Evolutionary conservation across 2,113 vertebrate species (phyloP).

Genomic region (crab-eating macaque (Macaca fascicularis)): DNA sequence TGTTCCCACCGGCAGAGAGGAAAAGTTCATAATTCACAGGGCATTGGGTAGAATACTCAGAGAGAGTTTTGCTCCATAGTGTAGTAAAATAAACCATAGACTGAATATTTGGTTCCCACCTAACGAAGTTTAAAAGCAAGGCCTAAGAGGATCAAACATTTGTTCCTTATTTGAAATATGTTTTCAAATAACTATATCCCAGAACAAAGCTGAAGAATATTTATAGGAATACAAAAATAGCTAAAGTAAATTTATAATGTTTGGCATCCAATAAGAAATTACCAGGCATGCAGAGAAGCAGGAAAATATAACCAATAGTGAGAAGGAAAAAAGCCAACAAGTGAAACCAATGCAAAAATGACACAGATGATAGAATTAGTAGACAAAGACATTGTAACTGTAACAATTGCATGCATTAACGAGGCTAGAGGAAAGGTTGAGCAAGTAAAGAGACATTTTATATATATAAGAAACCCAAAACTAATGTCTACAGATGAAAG

Average conservation of each 20-base stretch:
- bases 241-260: conserved; percentile 1
- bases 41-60: no score
- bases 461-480: not conserved
- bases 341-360: not conserved
- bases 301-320: not conserved
- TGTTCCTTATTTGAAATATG: no score
- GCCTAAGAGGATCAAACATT: no score
- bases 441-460: not conserved
- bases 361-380: not conserved
- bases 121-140: not conserved
- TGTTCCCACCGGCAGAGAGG: not conserved
- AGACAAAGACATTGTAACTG: not conserved
- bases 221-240: not conserved
- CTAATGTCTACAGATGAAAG: not conserved
- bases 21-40: no score
- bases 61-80: not conserved
- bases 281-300: not conserved
- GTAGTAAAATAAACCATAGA: not conserved
- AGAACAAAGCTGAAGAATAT: no score
- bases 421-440: not conserved
- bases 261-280: not conserved
- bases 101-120: not conserved
- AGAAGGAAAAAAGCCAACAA: not conserved
- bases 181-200: no score
- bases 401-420: not conserved